Conservation (phyloP, 2,888 invertebrate genomes). For the Ennomos quercinarius region DNA sequence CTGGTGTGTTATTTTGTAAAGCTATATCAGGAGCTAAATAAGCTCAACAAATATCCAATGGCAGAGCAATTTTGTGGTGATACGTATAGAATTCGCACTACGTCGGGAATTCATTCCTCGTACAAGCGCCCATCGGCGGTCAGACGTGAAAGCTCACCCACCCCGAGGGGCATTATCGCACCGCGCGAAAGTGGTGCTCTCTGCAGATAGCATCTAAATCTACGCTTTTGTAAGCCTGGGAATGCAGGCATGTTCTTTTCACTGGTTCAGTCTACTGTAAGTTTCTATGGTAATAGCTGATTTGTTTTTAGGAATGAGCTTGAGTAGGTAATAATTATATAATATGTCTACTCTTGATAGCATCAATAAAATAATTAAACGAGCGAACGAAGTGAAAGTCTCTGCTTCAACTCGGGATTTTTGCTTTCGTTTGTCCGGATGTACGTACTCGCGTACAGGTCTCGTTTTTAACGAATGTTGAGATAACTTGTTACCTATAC, state of each 20-base stretch:
- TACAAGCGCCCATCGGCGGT: constrained; percentile 33
- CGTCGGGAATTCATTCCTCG: constrained; percentile 37
- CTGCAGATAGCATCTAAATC: constrained; percentile 40
- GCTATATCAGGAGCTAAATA: constrained; percentile 11
- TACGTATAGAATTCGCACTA: constrained; percentile 18
- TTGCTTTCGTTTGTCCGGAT: too few species aligned
- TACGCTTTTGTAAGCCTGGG: constrained; percentile 15
- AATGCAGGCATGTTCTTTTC: constrained; percentile 18
- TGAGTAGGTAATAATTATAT: too few species aligned
- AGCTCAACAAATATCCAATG: constrained; percentile 15
- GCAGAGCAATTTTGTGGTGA: constrained; percentile 13
- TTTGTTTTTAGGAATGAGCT: too few species aligned
- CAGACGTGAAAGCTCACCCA: constrained; percentile 26
- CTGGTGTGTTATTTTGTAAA: too few species aligned
- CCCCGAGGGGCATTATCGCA: constrained; percentile 39
- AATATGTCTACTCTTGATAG: too few species aligned
- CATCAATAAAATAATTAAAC: too few species aligned
- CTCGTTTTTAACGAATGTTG: too few species aligned
- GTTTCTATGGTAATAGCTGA: too few species aligned
- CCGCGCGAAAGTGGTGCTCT: constrained; percentile 35
- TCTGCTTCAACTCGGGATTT: too few species aligned
- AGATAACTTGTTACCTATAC: too few species aligned
- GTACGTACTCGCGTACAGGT: too few species aligned
- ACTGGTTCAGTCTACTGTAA: constrained; percentile 3
- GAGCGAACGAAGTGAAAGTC: too few species aligned